Evolutionary conservation across 2,888 invertebrate species (phyloP), one percentile per base, ranked within the genome.

Genomic region (Archaeoteleia sp.): DNA sequence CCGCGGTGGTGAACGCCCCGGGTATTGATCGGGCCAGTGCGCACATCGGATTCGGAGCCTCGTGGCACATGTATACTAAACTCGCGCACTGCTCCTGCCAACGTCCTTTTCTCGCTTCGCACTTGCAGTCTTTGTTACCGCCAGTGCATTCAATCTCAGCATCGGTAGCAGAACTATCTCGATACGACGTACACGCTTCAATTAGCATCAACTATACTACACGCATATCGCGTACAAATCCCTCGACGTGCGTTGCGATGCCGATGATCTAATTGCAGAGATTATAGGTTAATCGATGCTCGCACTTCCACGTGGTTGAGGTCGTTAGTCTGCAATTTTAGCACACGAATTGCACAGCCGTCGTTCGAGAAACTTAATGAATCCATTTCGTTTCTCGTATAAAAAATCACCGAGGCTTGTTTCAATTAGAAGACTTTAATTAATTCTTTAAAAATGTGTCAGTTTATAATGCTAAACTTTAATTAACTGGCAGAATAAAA

Each of bases 21-120:
- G 78, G 79, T 83, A 83, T 83, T 83, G 83, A 83, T 83, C 83
- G 82, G 72, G 49, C 60, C 72, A 73, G 71, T 77, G 81, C 77
- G 66, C 69, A 67, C 58, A 78, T 78, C 76, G 77, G 77, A 77
- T 81, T 79, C 76, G 76, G 75, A 78, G 75, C 66, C 72, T 75
- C 76, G 72, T 67, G 63, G 74, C 71, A 25, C 40, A 48, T 17
- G 46, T 46, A 45, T 42, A 14, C n/a, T 15, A 43, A 8, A 27
- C 15, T 20, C 9, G 72, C 39, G 49, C 43, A 55, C 14, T 35
- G 45, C 49, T 20, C 69, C 53, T 54, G 42, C 51, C 61, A 27
- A 67, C 70, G 62, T 58, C 61, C 61, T 67, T 66, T 57, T 61
- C 51, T 49, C 32, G n/a, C n/a, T n/a, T n/a, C n/a, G n/a, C n/a